Conservation (phyloP, 2,113 vertebrate species). For the Ageneiosus marmoratus region DNA sequence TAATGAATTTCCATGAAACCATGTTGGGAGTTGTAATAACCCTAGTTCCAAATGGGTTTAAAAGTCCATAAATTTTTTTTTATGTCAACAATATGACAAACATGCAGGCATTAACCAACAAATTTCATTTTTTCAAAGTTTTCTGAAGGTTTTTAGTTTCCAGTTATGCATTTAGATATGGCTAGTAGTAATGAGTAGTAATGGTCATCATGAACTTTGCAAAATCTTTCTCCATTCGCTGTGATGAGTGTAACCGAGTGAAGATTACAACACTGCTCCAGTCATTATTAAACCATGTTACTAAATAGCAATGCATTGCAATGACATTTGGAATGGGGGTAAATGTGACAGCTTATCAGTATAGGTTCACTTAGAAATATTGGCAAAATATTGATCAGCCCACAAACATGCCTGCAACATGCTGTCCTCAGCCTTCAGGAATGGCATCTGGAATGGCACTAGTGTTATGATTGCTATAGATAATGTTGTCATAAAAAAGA, state of each 20-base stretch:
- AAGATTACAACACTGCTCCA: background rate
- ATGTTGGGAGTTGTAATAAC: background rate
- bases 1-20: background rate
- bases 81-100: too few relatives aligned
- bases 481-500: background rate
- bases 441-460: background rate
- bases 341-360: background rate
- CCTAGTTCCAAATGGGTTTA: background rate
- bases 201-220: too few relatives aligned
- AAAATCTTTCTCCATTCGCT: background rate
- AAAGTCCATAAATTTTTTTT: background rate
- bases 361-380: background rate
- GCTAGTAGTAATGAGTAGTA: background rate
- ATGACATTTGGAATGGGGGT: background rate
- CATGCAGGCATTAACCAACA: background rate
- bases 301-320: background rate
- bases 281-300: background rate
- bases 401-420: background rate
- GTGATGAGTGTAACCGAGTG: background rate
- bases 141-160: background rate
- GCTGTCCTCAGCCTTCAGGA: background rate
- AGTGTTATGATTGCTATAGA: background rate
- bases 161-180: too few relatives aligned
- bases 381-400: background rate
- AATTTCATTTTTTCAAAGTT: background rate